Evolutionary conservation across 2,888 invertebrate genomes (phyloP), one percentile per base, ranked within the genome.

Genomic region (Drosophila colorata): DNA sequence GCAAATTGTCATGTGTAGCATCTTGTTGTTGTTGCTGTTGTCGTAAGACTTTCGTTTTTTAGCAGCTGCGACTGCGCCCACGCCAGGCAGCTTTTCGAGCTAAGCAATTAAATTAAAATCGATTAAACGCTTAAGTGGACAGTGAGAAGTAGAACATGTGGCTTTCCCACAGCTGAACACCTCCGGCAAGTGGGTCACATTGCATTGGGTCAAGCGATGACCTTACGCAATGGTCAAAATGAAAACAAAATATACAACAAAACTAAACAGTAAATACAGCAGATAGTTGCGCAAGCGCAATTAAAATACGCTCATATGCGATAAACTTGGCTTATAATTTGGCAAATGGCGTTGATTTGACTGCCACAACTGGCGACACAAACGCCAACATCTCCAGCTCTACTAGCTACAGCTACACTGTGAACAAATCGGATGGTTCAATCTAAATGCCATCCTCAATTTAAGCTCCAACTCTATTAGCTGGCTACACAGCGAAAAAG

Each of bases 61-160:
- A 58, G 66, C 52, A 47, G 41, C 38, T 47, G 40, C 20, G 18
- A 35, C 63, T 63, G 60, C 70, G 74, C 60, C 70, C 58, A 63
- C 80, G 61, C 75, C 14, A 18, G 55, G 38, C 48, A 49, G 20
- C 28, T 28, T 28, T 35, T 35, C 78, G 57, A 70, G 61, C 63
- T 53, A 58, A 68, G 68, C 90, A 90, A 90, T 88, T 88, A 88
- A 89, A 90, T 88, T 88, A 75, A 88, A 80, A 90, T 90, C 90
- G 88, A 88, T 88, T 88, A 90, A 88, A 52, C 72, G 81, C 74
- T 90, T 88, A 74, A 78, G 59, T 66, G 55, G 44, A 56, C 57
- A 83, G 74, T 84, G 89, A 88, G 83, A 84, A 84, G 81, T 84
- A 88, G 83, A 87, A 88, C 83, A 84, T 65, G 73, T 38, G 23